phyloP scores from a whole-genome alignment of 2,113 vertebrate genomes.

The Tringa solitaria region DNA sequence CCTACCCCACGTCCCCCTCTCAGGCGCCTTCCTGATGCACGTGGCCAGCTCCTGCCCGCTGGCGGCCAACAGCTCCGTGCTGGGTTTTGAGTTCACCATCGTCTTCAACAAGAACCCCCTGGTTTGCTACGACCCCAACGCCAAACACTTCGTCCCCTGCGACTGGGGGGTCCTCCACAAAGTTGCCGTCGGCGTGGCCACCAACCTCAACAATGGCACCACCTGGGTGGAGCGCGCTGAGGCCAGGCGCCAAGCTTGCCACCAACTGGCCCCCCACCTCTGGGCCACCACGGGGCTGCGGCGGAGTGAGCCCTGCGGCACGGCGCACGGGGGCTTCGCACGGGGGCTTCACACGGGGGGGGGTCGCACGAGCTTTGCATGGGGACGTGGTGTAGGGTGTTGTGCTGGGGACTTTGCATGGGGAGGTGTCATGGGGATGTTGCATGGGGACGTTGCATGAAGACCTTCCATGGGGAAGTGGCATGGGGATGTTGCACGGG shows the following conservation, averaged over 20 bases:
- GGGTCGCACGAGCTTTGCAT: background rate
- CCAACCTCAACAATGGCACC: fast-evolving
- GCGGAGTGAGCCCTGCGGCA: constrained; percentile 15
- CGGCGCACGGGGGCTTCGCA: background rate
- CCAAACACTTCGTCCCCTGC: background rate
- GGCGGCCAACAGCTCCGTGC: background rate
- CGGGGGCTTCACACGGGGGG: background rate
- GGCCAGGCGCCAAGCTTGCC: background rate
- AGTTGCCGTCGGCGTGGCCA: fast-evolving
- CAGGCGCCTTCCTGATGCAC: constrained; percentile 57
- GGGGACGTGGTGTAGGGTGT: background rate
- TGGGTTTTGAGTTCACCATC: background rate
- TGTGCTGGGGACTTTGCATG: background rate
- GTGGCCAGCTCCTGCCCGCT: constrained; percentile 50
- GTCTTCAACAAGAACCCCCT: constrained; percentile 66
- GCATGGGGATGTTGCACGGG: fast-evolving
- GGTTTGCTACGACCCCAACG: background rate
- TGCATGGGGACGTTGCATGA: background rate
- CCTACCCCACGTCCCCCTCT: background rate
- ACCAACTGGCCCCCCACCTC: background rate
- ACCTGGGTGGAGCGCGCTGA: background rate
- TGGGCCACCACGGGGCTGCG: constrained; percentile 27
- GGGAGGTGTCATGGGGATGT: too few species aligned
- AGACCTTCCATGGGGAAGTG: background rate
- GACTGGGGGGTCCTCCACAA: background rate